Base-by-base conservation (phyloP, 1,140 invertebrate species). In the Lucilia cuprina region DNA sequence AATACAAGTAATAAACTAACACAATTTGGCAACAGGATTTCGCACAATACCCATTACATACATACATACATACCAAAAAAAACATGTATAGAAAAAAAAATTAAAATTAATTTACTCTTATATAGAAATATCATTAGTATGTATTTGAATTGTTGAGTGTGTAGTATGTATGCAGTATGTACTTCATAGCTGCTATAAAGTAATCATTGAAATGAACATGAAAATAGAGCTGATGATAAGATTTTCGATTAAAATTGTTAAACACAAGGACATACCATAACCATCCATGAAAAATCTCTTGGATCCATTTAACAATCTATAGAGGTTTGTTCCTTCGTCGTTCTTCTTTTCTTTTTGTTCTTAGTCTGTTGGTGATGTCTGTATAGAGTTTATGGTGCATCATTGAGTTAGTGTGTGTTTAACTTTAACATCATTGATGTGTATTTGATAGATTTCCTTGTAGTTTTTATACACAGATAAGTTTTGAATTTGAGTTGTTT, bases 361-460 rank as follows among this genome's bases (percentile, higher is more conserved):
- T 5, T 25, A 1, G 19, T 12, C 21, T 21, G 41, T 41, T 7
- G 7, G 7, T 41, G 41, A 30, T 41, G 10, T 41, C 41, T 41
- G 10, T 41, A 5, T 41, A 41, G 41, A 41, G 41, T 41, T 41
- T 41, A 41, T 41, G 41, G 7, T 41, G 41, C 41, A 41, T 10
- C 41, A 30, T 30, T 30, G 41, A 41, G 41, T 41, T 41, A 21
- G 19, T 70, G 19, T 70, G 19, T 70, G 65, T 70, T 70, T 25
- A 21, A 21, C n/a, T 21, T 70, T 9, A 70, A 19, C 65, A 70
- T 25, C 19, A 70, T 25, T 70, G 65, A 70, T 70, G 65, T 25
- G 65, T 70, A 25, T 70, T 70, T 70, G 65, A 70, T 70, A 70
- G 65, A 70, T 70, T 70, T 70, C 21, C 65, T 70, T 70, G 65